Evolutionary conservation across 2,888 invertebrate genomes (phyloP), one percentile per base, ranked within the genome.

Genomic region (Camponotus fellah): DNA sequence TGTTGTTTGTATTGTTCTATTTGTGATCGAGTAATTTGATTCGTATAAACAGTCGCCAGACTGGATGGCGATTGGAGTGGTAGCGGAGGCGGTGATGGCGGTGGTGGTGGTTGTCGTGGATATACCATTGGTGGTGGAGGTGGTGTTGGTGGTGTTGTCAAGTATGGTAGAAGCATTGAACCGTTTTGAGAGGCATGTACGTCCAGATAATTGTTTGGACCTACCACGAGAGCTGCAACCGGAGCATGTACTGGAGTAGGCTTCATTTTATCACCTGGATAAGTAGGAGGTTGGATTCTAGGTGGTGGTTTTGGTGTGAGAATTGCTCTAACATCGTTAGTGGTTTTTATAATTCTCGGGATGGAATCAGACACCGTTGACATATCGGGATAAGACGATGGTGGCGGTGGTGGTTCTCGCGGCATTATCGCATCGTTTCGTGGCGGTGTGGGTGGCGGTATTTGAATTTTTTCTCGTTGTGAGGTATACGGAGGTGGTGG

Each of bases 1-100:
- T 98, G 98, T 92, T 98, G 98, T 91, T 98, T 97, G 92, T 98
- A 98, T 92, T 98, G 97, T 87, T 98, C 98, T 85, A 98, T 97
- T 93, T 98, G 98, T 37, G 97, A 97, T 26, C 97, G 95, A 0
- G 97, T 97, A 64, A 97, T 95, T 91, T 97, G 97, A 90, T 96
- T 96, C 53, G 97, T 96, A 91, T 97, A 97, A 0, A 97, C 96
- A 0, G 97, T 97, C 0, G 98, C 97, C 4, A 97, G 95, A 62
- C 97, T 96, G 0, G 97, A 96, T 12, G 96, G 95, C 12, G 96
- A 96, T 5, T 97, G 97, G 1, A 97, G 96, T 96, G 5, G 97
- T 0, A 96, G 95, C 68, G 95, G 95, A 9, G 93, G 94, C 56
- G 92, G 91, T 2, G 90, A 84, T 82, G 88, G 96, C 0, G 88